A percentile compares a stretch with the other conserved stretches of the same genome.
phyloP scores from a whole-genome alignment of 2,888 invertebrate species.

The Achlya flavicornis region DNA sequence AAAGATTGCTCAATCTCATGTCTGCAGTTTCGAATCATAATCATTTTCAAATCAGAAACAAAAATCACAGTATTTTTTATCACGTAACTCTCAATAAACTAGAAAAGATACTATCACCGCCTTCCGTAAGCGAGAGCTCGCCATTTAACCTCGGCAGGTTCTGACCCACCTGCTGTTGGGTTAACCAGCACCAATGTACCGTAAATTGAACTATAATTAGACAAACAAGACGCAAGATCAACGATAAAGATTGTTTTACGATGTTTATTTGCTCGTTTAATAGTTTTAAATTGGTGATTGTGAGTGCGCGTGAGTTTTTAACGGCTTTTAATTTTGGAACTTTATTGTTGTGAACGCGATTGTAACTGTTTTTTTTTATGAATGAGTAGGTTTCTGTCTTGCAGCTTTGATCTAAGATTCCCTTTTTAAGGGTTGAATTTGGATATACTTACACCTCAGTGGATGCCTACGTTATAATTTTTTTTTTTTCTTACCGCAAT shows the following conservation, averaged over 20 bases:
- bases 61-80: background rate
- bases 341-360: background rate
- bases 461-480: no score
- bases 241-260: constrained; percentile 24
- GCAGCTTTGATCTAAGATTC: no score
- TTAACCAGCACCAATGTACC: constrained; percentile 15
- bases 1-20: no score
- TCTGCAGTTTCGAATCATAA: no score
- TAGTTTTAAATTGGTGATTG: constrained; percentile 26
- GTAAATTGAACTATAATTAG: constrained; percentile 30
- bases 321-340: background rate
- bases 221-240: constrained; percentile 22
- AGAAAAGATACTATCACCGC: constrained; percentile 15
- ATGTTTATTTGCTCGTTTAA: constrained; percentile 25
- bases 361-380: background rate
- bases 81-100: background rate
- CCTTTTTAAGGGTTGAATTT: no score
- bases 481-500: no score
- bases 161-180: background rate
- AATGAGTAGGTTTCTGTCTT: background rate
- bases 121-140: constrained; percentile 25
- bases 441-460: no score
- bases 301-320: constrained; percentile 5
- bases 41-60: background rate
- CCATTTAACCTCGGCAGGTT: background rate